A percentile compares a stretch with the other conserved stretches of the same genome.
Evolutionary conservation across 2,888 invertebrate genomes (phyloP).

Genomic region (Apoda limacodes): DNA sequence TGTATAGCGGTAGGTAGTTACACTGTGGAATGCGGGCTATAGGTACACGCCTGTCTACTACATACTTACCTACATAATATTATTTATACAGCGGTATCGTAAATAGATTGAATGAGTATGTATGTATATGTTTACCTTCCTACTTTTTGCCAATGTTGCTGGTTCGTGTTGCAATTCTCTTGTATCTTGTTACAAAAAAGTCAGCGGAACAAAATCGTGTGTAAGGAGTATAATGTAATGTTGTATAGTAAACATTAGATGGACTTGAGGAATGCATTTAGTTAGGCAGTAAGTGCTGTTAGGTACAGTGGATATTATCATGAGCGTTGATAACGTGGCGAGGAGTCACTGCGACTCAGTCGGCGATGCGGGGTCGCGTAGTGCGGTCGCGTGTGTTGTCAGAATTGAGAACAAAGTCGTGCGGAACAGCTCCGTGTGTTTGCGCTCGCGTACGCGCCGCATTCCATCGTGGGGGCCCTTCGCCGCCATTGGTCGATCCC

Average conservation of each 20-base stretch:
- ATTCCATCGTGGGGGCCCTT: conserved; percentile 70
- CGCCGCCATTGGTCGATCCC: conserved; percentile 74
- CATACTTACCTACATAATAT: conserved; percentile 32
- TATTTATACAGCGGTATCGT: conserved; percentile 58
- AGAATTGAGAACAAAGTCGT: conserved; percentile 46
- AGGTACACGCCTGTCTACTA: conserved; percentile 18
- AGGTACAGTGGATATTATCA: conserved; percentile 60
- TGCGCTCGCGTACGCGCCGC: conserved; percentile 68
- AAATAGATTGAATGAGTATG: conserved; percentile 67
- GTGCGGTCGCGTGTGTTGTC: conserved; percentile 57
- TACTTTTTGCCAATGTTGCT: conserved; percentile 53
- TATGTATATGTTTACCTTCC: conserved; percentile 34
- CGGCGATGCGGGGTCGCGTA: conserved; percentile 64
- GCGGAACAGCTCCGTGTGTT: conserved; percentile 52
- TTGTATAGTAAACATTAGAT: conserved; percentile 66
- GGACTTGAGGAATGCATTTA: conserved; percentile 60
- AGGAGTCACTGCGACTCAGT: conserved; percentile 55
- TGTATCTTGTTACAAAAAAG: no score
- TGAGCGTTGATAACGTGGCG: conserved; percentile 67
- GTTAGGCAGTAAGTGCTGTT: conserved; percentile 52
- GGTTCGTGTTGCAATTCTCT: conserved; percentile 44
- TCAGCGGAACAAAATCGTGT: conserved; percentile 26
- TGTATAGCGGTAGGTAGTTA: conserved; percentile 49
- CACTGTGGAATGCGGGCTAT: conserved; percentile 59
- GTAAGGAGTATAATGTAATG: conserved; percentile 28